phyloP scores from a whole-genome alignment of 2,113 vertebrate genomes.

The Brachyhypopomus occidentalis region DNA sequence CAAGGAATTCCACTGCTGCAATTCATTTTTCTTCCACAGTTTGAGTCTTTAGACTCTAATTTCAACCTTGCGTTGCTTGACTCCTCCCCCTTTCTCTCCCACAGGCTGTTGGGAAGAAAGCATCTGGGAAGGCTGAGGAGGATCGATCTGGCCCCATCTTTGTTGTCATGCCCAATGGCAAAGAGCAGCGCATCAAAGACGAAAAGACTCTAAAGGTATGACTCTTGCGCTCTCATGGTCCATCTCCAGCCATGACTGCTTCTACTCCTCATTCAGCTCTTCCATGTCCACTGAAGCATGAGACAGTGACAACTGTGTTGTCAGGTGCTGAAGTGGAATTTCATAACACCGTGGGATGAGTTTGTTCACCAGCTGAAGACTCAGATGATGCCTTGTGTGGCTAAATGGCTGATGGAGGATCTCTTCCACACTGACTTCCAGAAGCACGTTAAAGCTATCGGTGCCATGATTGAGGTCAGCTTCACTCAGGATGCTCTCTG shows the following conservation, averaged over 20 bases:
- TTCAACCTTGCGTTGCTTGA: not conserved
- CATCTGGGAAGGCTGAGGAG: constrained; percentile 86
- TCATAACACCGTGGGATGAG: constrained; percentile 91
- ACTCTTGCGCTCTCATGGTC: not conserved
- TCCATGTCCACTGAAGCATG: too few relatives aligned
- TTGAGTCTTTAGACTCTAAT: not conserved
- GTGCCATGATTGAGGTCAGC: constrained; percentile 87
- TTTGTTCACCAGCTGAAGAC: constrained; percentile 94
- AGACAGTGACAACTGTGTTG: not conserved
- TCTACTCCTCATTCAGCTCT: too few relatives aligned
- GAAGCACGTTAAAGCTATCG: constrained; percentile 91
- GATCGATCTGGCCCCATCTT: constrained; percentile 92
- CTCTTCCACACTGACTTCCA: constrained; percentile 97
- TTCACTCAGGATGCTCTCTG: not conserved
- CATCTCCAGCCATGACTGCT: not conserved
- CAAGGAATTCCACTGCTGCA: too few relatives aligned
- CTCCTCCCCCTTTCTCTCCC: constrained; percentile 20
- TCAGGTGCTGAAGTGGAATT: constrained; percentile 96
- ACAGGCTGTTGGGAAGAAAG: constrained; percentile 87
- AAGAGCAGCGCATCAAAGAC: constrained; percentile 94
- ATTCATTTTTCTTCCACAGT: not conserved
- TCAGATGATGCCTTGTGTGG: constrained; percentile 91
- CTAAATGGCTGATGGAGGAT: constrained; percentile 94
- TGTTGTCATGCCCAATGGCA: constrained; percentile 85
- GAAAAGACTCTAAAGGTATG: constrained; percentile 91